phyloP scores from a whole-genome alignment of 1,140 invertebrate species.

The Drosophila hydei region DNA sequence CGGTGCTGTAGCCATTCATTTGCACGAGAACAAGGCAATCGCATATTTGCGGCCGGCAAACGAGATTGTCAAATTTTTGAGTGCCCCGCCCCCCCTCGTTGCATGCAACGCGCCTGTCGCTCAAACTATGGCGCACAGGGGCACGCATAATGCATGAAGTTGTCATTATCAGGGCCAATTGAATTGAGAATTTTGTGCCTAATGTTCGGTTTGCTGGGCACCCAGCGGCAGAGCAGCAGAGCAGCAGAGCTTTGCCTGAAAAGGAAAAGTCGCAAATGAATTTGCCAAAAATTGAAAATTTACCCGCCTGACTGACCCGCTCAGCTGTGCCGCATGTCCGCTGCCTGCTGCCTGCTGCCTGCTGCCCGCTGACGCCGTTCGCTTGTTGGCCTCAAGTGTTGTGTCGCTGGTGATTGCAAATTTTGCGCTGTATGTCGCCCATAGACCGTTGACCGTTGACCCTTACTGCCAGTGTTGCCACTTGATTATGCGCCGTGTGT shows the following conservation, averaged over 20 bases:
- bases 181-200: slow-evolving; percentile 81
- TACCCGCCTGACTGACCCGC: slow-evolving; percentile 21
- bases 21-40: slow-evolving; percentile 77
- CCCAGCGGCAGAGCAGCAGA: background rate
- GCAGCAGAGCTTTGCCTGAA: slow-evolving; percentile 15
- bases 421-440: slow-evolving; percentile 29
- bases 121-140: slow-evolving; percentile 39
- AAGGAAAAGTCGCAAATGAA: slow-evolving; percentile 54
- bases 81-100: slow-evolving; percentile 22
- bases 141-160: slow-evolving; percentile 80
- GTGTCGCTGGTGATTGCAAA: slow-evolving; percentile 66
- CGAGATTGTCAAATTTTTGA: slow-evolving; percentile 80
- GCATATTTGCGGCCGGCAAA: slow-evolving; percentile 76
- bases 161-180: slow-evolving; percentile 83
- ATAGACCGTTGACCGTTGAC: slow-evolving; percentile 57
- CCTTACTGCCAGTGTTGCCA: slow-evolving; percentile 51
- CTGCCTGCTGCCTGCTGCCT: too few relatives aligned
- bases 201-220: slow-evolving; percentile 57
- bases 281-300: slow-evolving; percentile 76
- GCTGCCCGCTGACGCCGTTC: too few relatives aligned
- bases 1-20: slow-evolving; percentile 63
- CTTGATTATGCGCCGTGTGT: slow-evolving; percentile 66
- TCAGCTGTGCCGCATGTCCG: background rate
- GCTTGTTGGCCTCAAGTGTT: slow-evolving; percentile 50
- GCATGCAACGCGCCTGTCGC: slow-evolving; percentile 26